phyloP scores from a whole-genome alignment of 2,888 invertebrate genomes.

The Pseudococcus longispinus region DNA sequence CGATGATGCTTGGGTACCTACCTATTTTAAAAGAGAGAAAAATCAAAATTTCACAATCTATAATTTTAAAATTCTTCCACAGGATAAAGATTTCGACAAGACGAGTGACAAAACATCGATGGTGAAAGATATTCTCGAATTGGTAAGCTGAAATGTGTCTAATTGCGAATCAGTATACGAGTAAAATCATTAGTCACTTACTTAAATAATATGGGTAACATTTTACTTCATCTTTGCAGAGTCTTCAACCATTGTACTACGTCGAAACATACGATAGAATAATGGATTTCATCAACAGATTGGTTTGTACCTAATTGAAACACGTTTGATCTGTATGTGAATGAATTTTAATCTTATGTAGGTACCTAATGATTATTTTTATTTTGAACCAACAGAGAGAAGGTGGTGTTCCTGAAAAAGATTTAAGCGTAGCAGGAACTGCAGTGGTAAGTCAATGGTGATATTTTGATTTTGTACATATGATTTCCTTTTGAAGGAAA shows the following conservation, averaged over 20 bases:
- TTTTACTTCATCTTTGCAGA: not conserved
- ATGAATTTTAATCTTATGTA: not conserved
- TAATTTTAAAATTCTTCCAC: not conserved
- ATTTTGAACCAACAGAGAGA: no score
- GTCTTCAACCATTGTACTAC: not conserved
- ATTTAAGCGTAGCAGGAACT: not conserved
- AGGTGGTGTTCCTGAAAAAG: no score
- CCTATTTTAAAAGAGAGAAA: no score
- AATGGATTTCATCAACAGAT: not conserved
- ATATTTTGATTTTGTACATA: not conserved
- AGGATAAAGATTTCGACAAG: not conserved
- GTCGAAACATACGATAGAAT: not conserved
- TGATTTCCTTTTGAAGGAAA: not conserved
- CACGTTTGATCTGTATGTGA: not conserved
- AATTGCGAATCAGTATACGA: not conserved
- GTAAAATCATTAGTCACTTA: no score
- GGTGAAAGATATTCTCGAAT: not conserved
- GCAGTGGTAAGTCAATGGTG: not conserved
- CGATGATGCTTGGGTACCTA: not conserved
- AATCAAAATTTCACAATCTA: no score
- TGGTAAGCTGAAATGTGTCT: not conserved
- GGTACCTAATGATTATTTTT: no score
- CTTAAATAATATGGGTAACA: no score
- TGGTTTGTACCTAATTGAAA: not conserved
- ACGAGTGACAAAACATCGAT: not conserved